Evolutionary conservation across 2,888 invertebrate genomes (phyloP).

Genomic region (Melipona bicolor): DNA sequence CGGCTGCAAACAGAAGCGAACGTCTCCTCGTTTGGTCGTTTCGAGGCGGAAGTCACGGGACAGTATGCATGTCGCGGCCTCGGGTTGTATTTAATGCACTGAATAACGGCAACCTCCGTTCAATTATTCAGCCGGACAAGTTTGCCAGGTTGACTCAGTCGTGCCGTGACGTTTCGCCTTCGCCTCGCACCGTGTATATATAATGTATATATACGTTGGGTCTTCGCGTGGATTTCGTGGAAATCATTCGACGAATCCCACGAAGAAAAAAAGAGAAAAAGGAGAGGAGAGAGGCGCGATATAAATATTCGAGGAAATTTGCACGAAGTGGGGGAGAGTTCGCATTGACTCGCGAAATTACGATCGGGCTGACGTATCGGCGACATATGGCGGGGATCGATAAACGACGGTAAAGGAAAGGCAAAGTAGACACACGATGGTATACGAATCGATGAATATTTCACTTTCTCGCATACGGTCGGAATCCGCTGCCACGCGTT

Average conservation of each 20-base stretch:
- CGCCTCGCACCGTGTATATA: too few relatives aligned
- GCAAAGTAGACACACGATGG: constrained; percentile 56
- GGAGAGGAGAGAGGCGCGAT: too few relatives aligned
- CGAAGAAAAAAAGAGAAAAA: too few relatives aligned
- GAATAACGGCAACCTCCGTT: constrained; percentile 62
- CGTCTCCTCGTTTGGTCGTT: constrained; percentile 32
- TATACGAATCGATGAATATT: constrained; percentile 62
- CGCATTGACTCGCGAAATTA: background rate
- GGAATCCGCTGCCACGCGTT: constrained; percentile 44
- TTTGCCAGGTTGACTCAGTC: constrained; percentile 4
- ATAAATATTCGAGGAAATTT: background rate
- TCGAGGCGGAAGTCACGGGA: constrained; percentile 49
- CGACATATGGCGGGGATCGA: constrained; percentile 49
- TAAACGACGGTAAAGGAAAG: constrained; percentile 59
- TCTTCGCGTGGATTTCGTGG: background rate
- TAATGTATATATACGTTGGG: too few relatives aligned
- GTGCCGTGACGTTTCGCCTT: background rate
- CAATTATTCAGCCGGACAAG: constrained; percentile 64
- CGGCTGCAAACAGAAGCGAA: constrained; percentile 15
- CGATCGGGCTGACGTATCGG: constrained; percentile 31
- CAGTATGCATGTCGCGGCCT: constrained; percentile 53
- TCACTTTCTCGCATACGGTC: constrained; percentile 31
- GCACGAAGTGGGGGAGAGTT: too few relatives aligned
- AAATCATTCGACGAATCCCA: background rate
- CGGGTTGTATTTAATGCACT: constrained; percentile 61